Evolutionary conservation across 2,888 invertebrate genomes (phyloP), one percentile per base, ranked within the genome.

Genomic region (Unio delphinus): DNA sequence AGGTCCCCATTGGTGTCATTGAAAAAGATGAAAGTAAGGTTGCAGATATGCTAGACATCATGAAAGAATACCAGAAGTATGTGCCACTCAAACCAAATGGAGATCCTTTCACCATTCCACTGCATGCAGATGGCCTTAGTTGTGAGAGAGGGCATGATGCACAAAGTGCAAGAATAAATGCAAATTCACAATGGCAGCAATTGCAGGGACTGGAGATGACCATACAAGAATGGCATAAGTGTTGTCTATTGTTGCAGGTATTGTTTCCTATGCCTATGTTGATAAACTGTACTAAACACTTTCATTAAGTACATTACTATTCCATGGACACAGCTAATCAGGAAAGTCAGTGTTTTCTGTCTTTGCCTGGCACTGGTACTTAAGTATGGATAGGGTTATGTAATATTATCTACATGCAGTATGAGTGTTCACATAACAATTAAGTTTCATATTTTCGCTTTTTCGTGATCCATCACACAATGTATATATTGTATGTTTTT

Each of bases 1-100:
- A 74, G 76, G 66, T 76, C 26, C 75, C 74, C 8, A 60, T 79
- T 23, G 76, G 74, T 55, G 73, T 79, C 15, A n/a, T 79, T 11
- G 68, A 75, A 64, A 72, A 75, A 60, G 77, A 79, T 71, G 76
- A 79, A 66, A 69, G 68, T 34, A 73, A 68, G 56, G 34, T 72
- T 7, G 60, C 75, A 54, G 77, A 77, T 55, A 69, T 69, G 45
- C 72, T 77, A 17, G 74, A 76, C 18, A 77, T 79, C 7, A 45
- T 73, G 65, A 75, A 75, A 11, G 67, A 68, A 28, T 79, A 77
- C 55, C 69, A 71, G 6, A 70, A 78, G 55, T 75, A 75, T 69
- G 74, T 74, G 28, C 76, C 76, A 8, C 11, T 67, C 2, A 68
- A 70, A 58, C 68, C 68, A 28, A 65, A 67, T 30, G 70, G 72